Evolutionary conservation across 2,888 invertebrate genomes (phyloP).

Genomic region (Resseliella maxima): DNA sequence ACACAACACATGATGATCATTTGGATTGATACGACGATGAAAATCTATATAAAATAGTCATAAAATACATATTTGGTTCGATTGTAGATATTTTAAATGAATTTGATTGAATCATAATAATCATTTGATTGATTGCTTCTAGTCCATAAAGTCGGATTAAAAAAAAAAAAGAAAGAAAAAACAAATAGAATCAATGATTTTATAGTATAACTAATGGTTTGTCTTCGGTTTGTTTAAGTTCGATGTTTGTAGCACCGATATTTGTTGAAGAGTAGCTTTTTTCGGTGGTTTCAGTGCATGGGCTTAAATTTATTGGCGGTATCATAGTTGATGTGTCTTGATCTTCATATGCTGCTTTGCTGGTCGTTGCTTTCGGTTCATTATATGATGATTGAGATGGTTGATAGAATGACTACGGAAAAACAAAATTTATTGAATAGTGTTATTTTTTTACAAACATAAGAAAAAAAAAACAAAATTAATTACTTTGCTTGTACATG

Average conservation of each 20-base stretch:
- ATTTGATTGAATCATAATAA: too few relatives aligned
- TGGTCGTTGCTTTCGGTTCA: slow-evolving; percentile 35
- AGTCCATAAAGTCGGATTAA: neutral
- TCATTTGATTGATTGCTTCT: neutral
- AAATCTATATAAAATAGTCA: slow-evolving; percentile 1
- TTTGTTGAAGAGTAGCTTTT: slow-evolving; percentile 63
- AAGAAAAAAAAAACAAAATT: neutral
- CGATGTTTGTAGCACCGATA: too few relatives aligned
- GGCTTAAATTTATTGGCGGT: slow-evolving; percentile 65
- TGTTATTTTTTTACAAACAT: neutral
- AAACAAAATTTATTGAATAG: neutral
- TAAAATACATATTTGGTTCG: neutral
- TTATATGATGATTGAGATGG: neutral
- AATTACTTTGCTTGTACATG: slow-evolving; percentile 41
- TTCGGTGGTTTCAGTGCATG: slow-evolving; percentile 63
- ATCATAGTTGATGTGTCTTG: neutral
- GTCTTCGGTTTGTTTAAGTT: slow-evolving; percentile 60
- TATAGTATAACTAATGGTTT: slow-evolving; percentile 66
- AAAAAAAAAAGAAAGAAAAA: too few relatives aligned
- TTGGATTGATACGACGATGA: neutral
- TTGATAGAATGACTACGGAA: neutral
- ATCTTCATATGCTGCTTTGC: slow-evolving; percentile 41
- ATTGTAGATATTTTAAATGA: neutral
- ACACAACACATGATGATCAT: neutral
- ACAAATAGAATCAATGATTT: slow-evolving; percentile 55